Percentiles rank a stretch among this genome's conserved stretches.
These are phyloP conservation scores for Elysia crispata DNA, from an alignment of 2,888 invertebrate species.

Conservation along the genomic window DNA sequence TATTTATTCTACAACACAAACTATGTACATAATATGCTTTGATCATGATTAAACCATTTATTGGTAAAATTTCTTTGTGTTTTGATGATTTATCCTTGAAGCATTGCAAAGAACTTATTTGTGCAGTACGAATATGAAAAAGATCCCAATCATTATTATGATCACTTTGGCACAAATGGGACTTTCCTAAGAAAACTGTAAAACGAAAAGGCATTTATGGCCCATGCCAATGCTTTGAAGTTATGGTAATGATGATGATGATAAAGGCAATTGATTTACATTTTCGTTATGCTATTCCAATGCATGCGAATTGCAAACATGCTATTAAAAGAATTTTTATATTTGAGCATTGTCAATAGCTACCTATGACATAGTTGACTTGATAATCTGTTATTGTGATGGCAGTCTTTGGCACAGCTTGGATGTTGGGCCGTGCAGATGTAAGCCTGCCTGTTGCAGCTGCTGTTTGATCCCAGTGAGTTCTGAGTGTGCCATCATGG, in stretches of 20 bases:
- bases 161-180: not conserved
- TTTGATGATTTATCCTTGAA: no score
- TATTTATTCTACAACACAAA: no score
- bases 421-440: conserved; percentile 73
- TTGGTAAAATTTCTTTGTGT: no score
- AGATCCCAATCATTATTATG: no score
- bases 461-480: conserved; percentile 74
- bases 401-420: conserved; percentile 72
- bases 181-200: no score
- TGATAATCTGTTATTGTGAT: conserved; percentile 61
- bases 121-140: no score
- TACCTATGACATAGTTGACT: conserved; percentile 63
- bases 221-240: no score
- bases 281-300: no score
- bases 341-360: conserved; percentile 6
- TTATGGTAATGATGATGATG: not conserved
- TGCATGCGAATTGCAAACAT: not conserved
- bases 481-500: conserved; percentile 57
- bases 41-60: no score
- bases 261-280: not conserved
- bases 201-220: no score
- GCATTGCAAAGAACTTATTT: no score
- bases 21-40: no score
- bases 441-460: conserved; percentile 74
- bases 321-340: not conserved